Evolutionary conservation across 92 coral and sea anemone species (phyloP), one percentile per base, ranked within the genome.

Genomic region (Porites evermanni): DNA sequence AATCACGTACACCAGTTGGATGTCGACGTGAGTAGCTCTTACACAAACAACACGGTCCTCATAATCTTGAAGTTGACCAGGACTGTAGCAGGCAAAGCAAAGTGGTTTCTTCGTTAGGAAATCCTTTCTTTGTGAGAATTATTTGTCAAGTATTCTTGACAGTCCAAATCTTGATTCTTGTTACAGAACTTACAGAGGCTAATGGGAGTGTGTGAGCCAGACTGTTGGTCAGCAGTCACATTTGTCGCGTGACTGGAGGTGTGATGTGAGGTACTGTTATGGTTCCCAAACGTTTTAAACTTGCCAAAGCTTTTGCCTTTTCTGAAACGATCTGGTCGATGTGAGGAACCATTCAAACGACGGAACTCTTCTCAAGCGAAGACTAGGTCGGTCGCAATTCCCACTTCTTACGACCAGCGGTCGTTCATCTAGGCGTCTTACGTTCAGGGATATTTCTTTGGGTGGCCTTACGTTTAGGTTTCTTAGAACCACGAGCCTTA

Each of bases 1-100:
- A 14, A 89, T 91, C 94, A 72, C 83, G 91, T 4, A 91, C 78
- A 16, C 84, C 78, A 0, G 86, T 87, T 6, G 86, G 86, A 50
- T 87, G 81, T 2, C 79, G 72, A 12, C 79, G 79, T 8, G 66
- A 51, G 67, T 85, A 86, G 21, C 21, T 53, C 17, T 17, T 21
- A 58, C 90, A 79, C n/a, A n/a, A n/a, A n/a, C n/a, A n/a, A n/a
- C n/a, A n/a, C n/a, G 18, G 73, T 63, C 70, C 80, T 79, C 56
- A 26, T 85, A 90, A 0, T 88, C 79, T 32, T 83, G 64, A 1
- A 91, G 70, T 64, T 90, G 93, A 1, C 91, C 91, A 2, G 88
- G 63, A 3, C 29, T 79, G 65, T 75, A 87, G 53, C 91, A 91
- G 18, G 75, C 91, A 51, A 21, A 82, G 19, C 89, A 87, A 64